phyloP scores from a whole-genome alignment of 2,797 vertebrate genomes.

The Pantherophis vulpinus region DNA sequence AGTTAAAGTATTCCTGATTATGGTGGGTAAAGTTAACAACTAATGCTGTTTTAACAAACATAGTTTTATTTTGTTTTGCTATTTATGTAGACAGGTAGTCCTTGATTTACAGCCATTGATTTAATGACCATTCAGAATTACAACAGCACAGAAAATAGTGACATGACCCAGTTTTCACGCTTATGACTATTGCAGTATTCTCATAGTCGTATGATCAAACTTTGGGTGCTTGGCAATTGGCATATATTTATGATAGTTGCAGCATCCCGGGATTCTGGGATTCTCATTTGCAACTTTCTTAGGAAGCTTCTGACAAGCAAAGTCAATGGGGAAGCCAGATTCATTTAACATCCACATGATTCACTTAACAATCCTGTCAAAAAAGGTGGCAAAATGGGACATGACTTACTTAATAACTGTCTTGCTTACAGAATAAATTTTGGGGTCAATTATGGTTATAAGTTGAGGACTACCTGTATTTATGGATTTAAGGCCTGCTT shows the following conservation, averaged over 20 bases:
- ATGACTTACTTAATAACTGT: background rate
- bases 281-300: background rate
- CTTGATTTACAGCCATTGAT: background rate
- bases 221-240: background rate
- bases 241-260: background rate
- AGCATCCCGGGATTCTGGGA: background rate
- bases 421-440: background rate
- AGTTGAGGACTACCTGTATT: background rate
- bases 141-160: background rate
- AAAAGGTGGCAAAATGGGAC: background rate
- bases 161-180: background rate
- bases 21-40: background rate
- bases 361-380: background rate
- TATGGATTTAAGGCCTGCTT: background rate
- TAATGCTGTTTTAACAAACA: background rate
- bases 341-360: background rate
- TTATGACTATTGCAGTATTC: background rate
- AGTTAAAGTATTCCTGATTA: background rate
- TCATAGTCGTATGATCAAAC: background rate
- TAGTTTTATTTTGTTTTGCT: background rate
- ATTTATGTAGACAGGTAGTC: background rate
- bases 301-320: background rate
- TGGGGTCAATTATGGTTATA: background rate
- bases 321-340: background rate
- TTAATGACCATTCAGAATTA: background rate